phyloP scores from a whole-genome alignment of 2,113 vertebrate genomes.

The Tenrec ecaudatus region DNA sequence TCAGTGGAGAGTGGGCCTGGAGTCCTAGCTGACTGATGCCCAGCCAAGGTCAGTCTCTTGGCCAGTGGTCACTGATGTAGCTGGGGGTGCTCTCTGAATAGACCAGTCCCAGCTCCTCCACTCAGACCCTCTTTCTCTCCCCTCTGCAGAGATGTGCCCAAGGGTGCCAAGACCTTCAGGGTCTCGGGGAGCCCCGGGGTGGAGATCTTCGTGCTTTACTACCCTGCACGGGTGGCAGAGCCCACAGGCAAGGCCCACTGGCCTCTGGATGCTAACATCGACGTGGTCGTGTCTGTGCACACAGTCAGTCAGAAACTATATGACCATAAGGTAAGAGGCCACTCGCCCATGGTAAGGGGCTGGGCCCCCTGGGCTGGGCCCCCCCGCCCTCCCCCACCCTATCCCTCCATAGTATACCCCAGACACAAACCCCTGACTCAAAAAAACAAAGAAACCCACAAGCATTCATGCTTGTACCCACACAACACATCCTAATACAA shows the following conservation, averaged over 20 bases:
- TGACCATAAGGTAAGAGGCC: conserved; percentile 85
- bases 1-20: background rate
- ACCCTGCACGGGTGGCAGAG: conserved; percentile 52
- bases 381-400: accelerated
- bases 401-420: background rate
- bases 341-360: accelerated
- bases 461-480: accelerated
- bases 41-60: background rate
- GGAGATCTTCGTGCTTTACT: conserved; percentile 65
- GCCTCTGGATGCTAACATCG: conserved; percentile 76
- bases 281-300: conserved; percentile 76
- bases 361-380: accelerated
- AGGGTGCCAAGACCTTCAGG: conserved; percentile 72
- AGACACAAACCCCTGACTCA: too few relatives aligned
- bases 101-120: accelerated
- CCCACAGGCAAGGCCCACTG: conserved; percentile 75
- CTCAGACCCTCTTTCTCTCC: background rate
- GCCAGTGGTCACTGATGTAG: background rate
- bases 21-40: background rate
- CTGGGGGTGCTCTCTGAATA: background rate
- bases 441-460: too few relatives aligned
- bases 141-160: conserved; percentile 81
- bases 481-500: accelerated
- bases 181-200: conserved; percentile 81
- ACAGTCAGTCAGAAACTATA: conserved; percentile 79